Evolutionary conservation across 2,113 vertebrate genomes (phyloP).

Genomic region (Alaudala cheleensis): DNA sequence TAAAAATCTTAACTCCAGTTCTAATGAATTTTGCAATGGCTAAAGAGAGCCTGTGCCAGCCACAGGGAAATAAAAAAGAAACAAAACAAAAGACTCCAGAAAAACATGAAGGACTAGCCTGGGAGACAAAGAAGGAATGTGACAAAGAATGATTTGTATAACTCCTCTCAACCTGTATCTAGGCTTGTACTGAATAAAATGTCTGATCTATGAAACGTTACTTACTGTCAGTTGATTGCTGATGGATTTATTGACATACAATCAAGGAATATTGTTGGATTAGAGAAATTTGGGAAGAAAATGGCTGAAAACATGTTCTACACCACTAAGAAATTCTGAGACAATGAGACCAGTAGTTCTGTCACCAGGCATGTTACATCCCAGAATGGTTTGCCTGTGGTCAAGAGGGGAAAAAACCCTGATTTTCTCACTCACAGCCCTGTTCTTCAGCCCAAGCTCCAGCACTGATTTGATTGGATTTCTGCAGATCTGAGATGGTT

Average conservation of each 20-base stretch:
- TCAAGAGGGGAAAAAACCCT: background rate
- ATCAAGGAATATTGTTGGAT: background rate
- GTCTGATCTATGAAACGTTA: background rate
- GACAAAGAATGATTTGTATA: background rate
- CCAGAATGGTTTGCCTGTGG: background rate
- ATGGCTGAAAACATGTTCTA: background rate
- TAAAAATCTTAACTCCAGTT: slow-evolving; percentile 41
- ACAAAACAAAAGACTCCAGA: background rate
- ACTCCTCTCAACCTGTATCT: background rate
- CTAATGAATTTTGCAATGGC: slow-evolving; percentile 56
- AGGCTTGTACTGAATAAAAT: background rate
- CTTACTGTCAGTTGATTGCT: background rate
- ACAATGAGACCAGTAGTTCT: background rate
- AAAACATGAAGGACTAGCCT: background rate
- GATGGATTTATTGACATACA: background rate
- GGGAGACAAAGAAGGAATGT: background rate
- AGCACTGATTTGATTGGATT: background rate
- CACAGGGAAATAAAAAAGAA: background rate
- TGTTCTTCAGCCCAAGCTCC: background rate
- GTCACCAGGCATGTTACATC: background rate
- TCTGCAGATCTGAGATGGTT: background rate
- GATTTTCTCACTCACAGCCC: background rate
- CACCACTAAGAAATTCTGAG: background rate
- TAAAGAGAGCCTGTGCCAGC: background rate
- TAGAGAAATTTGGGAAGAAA: background rate